Conservation (phyloP, 1,140 invertebrate species). For the Eriosoma lanigerum region DNA sequence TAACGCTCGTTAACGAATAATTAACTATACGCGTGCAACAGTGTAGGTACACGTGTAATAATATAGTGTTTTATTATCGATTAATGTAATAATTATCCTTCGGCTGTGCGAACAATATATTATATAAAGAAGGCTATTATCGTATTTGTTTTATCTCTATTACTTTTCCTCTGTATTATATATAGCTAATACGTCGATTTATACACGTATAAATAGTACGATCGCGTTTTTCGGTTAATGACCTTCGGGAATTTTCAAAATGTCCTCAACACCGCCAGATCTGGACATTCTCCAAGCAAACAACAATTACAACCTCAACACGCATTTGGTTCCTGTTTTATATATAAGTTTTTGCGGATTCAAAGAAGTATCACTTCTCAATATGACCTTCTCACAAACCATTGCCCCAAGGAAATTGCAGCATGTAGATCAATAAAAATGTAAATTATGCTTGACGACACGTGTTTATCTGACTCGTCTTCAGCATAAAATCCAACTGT, state of each 20-base stretch:
- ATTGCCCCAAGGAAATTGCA: slow-evolving; percentile 7
- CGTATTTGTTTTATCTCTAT: slow-evolving; percentile 13
- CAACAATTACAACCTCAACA: slow-evolving; percentile 44
- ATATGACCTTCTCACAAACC: slow-evolving; percentile 6
- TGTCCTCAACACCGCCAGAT: slow-evolving; percentile 37
- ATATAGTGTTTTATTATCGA: too few species aligned
- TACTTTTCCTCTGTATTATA: neutral
- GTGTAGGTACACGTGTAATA: too few species aligned
- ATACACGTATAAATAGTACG: neutral
- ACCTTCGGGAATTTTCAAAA: slow-evolving; percentile 26
- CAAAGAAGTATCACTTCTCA: neutral
- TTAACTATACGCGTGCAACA: neutral
- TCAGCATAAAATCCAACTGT: too few species aligned
- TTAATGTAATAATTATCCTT: slow-evolving; percentile 31
- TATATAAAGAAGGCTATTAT: neutral
- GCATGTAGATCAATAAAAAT: slow-evolving; percentile 20
- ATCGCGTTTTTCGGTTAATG: slow-evolving; percentile 45
- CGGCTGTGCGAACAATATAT: slow-evolving; percentile 1
- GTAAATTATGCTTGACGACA: neutral
- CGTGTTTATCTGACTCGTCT: neutral
- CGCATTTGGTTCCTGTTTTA: slow-evolving; percentile 30
- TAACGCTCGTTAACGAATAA: neutral
- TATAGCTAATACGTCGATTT: neutral
- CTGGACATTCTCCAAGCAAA: slow-evolving; percentile 49
- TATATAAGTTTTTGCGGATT: slow-evolving; percentile 1